Evolutionary conservation across 2,888 invertebrate genomes (phyloP).

Genomic region (Bugula neritina): DNA sequence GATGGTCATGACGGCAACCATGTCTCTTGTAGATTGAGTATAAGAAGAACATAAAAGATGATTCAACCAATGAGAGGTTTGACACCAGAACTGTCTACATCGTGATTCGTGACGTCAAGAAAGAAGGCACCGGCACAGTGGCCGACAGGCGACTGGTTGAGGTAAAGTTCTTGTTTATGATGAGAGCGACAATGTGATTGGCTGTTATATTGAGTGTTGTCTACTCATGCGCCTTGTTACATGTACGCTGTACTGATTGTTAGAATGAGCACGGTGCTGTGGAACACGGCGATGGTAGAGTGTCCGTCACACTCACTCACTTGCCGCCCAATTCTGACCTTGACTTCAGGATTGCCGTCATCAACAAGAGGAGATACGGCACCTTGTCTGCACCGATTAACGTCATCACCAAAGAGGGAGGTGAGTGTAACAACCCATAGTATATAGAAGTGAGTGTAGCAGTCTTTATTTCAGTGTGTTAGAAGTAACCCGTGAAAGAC

Average conservation of each 20-base stretch:
- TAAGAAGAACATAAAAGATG: neutral
- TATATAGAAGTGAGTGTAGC: too few species aligned
- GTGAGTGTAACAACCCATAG: neutral
- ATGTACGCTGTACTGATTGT: too few species aligned
- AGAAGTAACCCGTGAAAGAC: too few species aligned
- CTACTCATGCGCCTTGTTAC: too few species aligned
- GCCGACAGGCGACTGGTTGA: neutral
- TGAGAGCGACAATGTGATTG: too few species aligned
- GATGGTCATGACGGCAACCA: too few species aligned
- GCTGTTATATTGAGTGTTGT: too few species aligned
- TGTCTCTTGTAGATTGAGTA: neutral
- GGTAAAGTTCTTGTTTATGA: too few species aligned
- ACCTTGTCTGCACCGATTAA: neutral
- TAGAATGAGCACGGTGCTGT: constrained; percentile 15
- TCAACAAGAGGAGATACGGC: constrained; percentile 26
- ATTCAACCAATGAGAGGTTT: neutral
- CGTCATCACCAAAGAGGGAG: constrained; percentile 16
- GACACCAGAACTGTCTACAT: constrained; percentile 17
- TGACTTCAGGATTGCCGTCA: constrained; percentile 27
- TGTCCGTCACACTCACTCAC: constrained; percentile 32
- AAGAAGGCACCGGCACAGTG: neutral
- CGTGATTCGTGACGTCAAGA: neutral
- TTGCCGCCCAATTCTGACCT: constrained; percentile 41
- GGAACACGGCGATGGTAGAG: constrained; percentile 47
- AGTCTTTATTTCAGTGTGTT: too few species aligned